Base-by-base conservation (phyloP, 2,888 invertebrate genomes). In the Hymenopus coronatus region DNA sequence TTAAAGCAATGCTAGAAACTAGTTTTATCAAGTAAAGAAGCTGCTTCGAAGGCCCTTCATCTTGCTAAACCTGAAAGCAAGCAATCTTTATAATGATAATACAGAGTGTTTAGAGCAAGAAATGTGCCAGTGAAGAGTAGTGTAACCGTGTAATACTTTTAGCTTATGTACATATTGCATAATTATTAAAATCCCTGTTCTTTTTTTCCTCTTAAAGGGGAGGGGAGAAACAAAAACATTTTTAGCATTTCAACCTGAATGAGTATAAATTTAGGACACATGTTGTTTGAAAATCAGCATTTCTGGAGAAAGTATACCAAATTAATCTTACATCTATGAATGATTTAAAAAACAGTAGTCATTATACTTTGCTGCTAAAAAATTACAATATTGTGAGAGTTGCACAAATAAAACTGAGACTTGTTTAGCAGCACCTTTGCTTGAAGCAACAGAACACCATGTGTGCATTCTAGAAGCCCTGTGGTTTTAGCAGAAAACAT, bases 1-100 rank as follows among this genome's bases (percentile, higher is more conserved):
- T 88, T 84, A 84, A 83, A 88, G 88, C 81, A 88, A 40, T 33
- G 28, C 84, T 85, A 88, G 27, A 83, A 84, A 84, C 84, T 84
- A 54, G 54, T 70, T 40, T 40, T 70, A 70, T 70, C 54, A 70
- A 70, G 54, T 70, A 70, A 70, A 70, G 54, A 70, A 70, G 54
- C 54, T 70, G 54, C 54, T 70, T 70, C 25, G 28, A 85, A 54
- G 85, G 54, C 28, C 33, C 28, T 85, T 28, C 54, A 25, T 28
- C 27, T 86, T 81, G 70, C 81, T 25, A 86, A 85, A 70, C 9
- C 86, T 86, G 86, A 86, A 81, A 86, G 15, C 86, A 86, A 86
- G 86, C 81, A 81, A 30, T n/a, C 54, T 70, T 70, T 70, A 70
- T 70, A 70, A 70, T 86, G 70, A 70, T n/a, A 84, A 30, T 30